Conservation (phyloP, 2,113 vertebrate species). For the Phaetusa simplex region DNA sequence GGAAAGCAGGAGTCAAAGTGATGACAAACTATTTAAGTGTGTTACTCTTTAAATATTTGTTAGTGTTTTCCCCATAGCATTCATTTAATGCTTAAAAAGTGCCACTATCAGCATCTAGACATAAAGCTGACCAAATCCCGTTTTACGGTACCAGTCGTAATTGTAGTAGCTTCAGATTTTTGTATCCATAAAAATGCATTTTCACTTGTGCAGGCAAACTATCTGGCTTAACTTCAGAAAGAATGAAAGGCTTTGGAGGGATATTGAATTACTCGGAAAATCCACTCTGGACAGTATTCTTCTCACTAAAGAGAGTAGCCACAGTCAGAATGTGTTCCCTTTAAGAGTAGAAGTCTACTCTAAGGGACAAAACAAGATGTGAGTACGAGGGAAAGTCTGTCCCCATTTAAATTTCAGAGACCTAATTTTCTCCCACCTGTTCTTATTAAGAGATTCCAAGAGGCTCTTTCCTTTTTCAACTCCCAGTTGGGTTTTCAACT, state of each 20-base stretch:
- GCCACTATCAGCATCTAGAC: neutral
- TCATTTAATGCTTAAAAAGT: neutral
- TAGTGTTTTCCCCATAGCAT: neutral
- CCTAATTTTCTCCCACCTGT: slow-evolving; percentile 21
- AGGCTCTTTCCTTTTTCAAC: neutral
- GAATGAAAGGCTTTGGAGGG: neutral
- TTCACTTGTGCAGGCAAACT: neutral
- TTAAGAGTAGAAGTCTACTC: neutral
- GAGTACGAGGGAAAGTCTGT: neutral
- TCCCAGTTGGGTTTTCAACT: slow-evolving; percentile 6
- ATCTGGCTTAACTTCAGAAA: neutral
- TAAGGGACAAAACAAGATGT: neutral
- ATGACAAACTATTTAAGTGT: neutral
- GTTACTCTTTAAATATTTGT: neutral
- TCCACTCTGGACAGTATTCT: neutral
- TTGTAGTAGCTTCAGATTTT: neutral
- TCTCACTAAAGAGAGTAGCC: neutral
- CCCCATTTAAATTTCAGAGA: neutral
- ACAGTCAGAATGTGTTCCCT: neutral
- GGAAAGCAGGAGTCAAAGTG: neutral
- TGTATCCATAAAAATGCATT: neutral
- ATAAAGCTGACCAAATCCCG: neutral
- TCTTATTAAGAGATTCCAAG: neutral
- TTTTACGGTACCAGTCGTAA: neutral
- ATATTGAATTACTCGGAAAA: neutral